phyloP scores from a whole-genome alignment of 1,140 invertebrate genomes.

The Stratiolaelaps scimitus region DNA sequence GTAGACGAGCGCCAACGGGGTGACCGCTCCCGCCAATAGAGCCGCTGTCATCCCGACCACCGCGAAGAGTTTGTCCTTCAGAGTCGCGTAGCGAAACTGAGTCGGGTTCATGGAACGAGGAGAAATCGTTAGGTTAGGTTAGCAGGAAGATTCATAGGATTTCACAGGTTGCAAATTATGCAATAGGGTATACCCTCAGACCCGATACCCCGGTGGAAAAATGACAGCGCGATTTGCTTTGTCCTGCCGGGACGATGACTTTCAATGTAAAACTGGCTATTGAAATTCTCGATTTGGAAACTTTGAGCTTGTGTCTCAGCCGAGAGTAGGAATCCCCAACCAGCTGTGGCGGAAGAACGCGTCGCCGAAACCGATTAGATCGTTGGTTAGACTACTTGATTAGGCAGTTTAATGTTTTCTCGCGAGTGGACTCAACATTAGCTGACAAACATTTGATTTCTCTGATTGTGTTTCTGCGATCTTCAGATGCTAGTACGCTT shows the following conservation, averaged over 20 bases:
- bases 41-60: conserved; percentile 1
- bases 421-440: background rate
- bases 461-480: background rate
- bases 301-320: background rate
- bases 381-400: background rate
- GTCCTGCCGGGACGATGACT: background rate
- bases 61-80: conserved; percentile 12
- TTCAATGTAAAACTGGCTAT: background rate
- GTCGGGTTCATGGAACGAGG: no score
- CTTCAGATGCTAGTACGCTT: no score
- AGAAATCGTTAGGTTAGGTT: no score
- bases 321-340: background rate
- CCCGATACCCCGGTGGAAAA: background rate
- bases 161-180: no score
- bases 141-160: no score
- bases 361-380: background rate
- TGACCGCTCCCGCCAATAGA: conserved; percentile 7
- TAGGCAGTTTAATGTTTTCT: background rate
- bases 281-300: background rate
- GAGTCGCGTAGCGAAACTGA: conserved; percentile 8
- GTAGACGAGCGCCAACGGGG: conserved; percentile 6
- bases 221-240: background rate
- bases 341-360: background rate
- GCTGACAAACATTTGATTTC: background rate
- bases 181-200: background rate